These are phyloP conservation scores for Prunella fulvescens DNA, from an alignment of 2,113 vertebrate species.

Conservation along the genomic window DNA sequence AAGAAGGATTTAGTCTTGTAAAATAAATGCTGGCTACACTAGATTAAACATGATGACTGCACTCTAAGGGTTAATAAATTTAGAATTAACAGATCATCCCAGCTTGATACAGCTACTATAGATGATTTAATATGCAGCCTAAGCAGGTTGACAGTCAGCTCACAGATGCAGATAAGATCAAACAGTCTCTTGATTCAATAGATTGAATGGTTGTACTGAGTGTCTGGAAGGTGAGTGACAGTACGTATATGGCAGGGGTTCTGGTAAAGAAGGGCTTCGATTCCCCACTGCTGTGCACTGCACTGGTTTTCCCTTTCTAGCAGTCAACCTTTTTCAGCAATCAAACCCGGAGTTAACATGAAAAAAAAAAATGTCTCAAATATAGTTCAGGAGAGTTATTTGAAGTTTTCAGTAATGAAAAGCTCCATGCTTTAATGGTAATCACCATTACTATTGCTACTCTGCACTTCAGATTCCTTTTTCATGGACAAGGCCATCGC, in stretches of 20 bases:
- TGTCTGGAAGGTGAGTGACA: slow-evolving; percentile 76
- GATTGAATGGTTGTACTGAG: slow-evolving; percentile 74
- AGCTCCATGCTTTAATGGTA: slow-evolving; percentile 15
- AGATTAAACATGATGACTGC: slow-evolving; percentile 79
- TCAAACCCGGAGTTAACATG: slow-evolving; percentile 29
- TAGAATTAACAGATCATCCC: slow-evolving; percentile 84
- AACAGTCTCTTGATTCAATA: slow-evolving; percentile 80
- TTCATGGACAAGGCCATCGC: neutral
- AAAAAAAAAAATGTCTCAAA: neutral
- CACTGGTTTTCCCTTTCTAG: slow-evolving; percentile 61
- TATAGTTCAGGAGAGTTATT: slow-evolving; percentile 55
- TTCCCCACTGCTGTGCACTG: slow-evolving; percentile 61
- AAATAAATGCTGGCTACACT: slow-evolving; percentile 76
- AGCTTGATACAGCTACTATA: slow-evolving; percentile 82
- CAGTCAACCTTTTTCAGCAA: slow-evolving; percentile 56
- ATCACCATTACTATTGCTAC: slow-evolving; percentile 34
- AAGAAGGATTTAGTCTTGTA: slow-evolving; percentile 74
- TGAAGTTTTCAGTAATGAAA: slow-evolving; percentile 65
- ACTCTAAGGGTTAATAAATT: slow-evolving; percentile 87
- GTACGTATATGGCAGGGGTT: slow-evolving; percentile 65
- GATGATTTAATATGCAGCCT: slow-evolving; percentile 83
- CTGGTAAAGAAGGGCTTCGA: slow-evolving; percentile 55
- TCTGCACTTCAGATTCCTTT: slow-evolving; percentile 30
- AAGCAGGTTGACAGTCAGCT: slow-evolving; percentile 82
- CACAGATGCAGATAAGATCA: slow-evolving; percentile 84